Conservation (phyloP, 53 echinoderm and acorn worm genomes). For the Glandiceps talaboti region DNA sequence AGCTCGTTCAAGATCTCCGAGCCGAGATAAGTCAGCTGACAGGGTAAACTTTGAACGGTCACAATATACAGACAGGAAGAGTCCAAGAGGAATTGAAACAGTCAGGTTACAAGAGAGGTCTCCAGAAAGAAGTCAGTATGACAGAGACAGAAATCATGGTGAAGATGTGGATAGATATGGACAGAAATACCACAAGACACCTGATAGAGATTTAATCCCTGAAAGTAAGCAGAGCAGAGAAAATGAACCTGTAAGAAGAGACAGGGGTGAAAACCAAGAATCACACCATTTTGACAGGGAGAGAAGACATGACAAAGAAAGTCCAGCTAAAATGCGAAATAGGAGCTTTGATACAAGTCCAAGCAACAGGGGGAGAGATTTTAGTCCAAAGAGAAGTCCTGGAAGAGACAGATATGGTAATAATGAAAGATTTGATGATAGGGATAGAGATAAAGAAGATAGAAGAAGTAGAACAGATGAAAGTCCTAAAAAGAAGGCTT, state of each 20-base stretch:
- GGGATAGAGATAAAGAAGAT: background rate
- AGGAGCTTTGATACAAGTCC: background rate
- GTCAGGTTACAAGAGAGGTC: background rate
- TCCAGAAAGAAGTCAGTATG: background rate
- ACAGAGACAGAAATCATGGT: background rate
- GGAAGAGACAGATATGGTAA: background rate
- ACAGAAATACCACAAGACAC: background rate
- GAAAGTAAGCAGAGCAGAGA: too few relatives aligned
- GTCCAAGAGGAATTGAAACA: background rate
- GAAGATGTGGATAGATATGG: background rate
- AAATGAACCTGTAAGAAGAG: background rate
- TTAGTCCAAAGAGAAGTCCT: background rate
- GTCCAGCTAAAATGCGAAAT: background rate
- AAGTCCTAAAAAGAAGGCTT: too few relatives aligned
- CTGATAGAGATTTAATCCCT: too few relatives aligned
- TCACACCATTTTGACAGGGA: background rate
- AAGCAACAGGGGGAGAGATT: background rate
- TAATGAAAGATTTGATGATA: background rate
- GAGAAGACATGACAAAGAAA: background rate
- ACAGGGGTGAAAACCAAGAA: background rate
- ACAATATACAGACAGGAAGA: background rate
- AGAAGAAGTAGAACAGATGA: too few relatives aligned
- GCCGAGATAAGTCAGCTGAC: too few relatives aligned
- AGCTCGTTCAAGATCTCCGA: too few relatives aligned
- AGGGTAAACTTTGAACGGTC: background rate